phyloP scores from a whole-genome alignment of 2,888 invertebrate species.

The Abrostola tripartita region DNA sequence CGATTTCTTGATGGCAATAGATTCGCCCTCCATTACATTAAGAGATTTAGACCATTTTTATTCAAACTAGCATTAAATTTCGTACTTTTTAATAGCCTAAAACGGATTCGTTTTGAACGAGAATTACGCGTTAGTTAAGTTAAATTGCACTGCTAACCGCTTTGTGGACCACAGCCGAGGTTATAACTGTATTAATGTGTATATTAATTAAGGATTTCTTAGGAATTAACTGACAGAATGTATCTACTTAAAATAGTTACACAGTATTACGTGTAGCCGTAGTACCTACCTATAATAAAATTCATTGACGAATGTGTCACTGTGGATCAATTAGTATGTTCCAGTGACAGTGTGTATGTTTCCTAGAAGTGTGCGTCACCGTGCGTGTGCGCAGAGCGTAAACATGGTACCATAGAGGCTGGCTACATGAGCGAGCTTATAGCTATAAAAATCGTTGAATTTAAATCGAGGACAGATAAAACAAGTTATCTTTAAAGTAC shows the following conservation, averaged over 20 bases:
- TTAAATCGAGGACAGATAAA: too few species aligned
- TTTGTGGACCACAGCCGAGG: too few species aligned
- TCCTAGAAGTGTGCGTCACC: conserved; percentile 16
- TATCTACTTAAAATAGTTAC: not conserved
- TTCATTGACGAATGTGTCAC: conserved; percentile 16
- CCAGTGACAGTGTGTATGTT: conserved; percentile 3
- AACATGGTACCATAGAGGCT: conserved; percentile 18
- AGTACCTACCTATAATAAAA: not conserved
- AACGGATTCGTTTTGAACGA: too few species aligned
- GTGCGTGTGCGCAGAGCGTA: conserved; percentile 19
- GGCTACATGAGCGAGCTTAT: not conserved
- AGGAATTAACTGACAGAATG: conserved; percentile 6
- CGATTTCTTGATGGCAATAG: too few species aligned
- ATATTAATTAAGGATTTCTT: not conserved
- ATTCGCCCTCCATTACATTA: too few species aligned
- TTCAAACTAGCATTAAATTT: too few species aligned
- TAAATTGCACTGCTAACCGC: too few species aligned
- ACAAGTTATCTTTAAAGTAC: too few species aligned
- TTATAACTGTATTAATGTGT: too few species aligned
- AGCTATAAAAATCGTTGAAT: not conserved
- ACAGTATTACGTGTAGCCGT: not conserved
- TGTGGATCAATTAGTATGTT: conserved; percentile 6
- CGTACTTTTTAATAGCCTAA: too few species aligned
- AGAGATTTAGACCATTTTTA: too few species aligned
- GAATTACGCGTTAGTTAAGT: too few species aligned